phyloP scores from a whole-genome alignment of 2,797 vertebrate genomes.

The Melanotaenia parkinsoni region DNA sequence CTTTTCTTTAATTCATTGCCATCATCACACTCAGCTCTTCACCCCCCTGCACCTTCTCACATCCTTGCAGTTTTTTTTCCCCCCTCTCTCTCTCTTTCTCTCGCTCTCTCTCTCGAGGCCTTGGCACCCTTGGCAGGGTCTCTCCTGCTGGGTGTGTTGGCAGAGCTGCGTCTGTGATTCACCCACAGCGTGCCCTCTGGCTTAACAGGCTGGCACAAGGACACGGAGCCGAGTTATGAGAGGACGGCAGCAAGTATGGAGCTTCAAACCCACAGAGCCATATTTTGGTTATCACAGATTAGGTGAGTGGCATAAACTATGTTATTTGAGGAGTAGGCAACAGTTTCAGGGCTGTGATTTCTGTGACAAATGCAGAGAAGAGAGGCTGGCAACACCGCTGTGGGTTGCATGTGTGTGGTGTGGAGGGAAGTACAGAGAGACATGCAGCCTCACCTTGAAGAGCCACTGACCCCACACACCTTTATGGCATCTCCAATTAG shows the following conservation, averaged over 20 bases:
- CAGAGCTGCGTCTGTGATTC: conserved; percentile 66
- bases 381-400: conserved; percentile 17
- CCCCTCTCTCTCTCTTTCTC: background rate
- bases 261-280: conserved; percentile 33
- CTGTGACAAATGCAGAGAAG: conserved; percentile 53
- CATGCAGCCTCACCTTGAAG: conserved; percentile 81
- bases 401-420: conserved; percentile 48
- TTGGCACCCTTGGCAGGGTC: conserved; percentile 67
- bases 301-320: conserved; percentile 17
- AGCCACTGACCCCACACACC: conserved; percentile 82
- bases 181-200: conserved; percentile 78
- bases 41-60: background rate
- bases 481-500: conserved; percentile 83
- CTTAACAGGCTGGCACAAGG: conserved; percentile 76
- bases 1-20: conserved; percentile 23
- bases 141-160: conserved; percentile 72
- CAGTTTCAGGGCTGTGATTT: conserved; percentile 38
- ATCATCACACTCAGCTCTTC: conserved; percentile 17
- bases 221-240: conserved; percentile 56
- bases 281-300: conserved; percentile 47
- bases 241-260: conserved; percentile 29
- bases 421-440: conserved; percentile 58
- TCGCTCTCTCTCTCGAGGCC: conserved; percentile 53
- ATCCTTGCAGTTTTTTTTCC: background rate
- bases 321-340: conserved; percentile 26